Base-by-base conservation (phyloP, 2,888 invertebrate species). In the Troglohyphantes excavatus region DNA sequence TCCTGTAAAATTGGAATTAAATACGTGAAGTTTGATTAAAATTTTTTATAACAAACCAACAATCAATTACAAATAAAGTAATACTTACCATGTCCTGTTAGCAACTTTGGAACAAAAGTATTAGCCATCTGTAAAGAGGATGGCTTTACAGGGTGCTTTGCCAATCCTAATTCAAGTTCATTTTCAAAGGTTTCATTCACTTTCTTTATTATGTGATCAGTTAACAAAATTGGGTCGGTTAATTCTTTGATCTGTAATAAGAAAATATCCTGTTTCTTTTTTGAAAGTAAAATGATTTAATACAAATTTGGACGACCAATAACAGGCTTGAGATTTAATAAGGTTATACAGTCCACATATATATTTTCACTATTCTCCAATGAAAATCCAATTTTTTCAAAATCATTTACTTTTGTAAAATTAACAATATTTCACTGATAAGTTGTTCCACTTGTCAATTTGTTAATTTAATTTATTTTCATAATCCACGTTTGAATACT, bases 111-210 rank as follows among this genome's bases (percentile, higher is more conserved):
- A 72, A 96, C 95, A 92, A 96, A 96, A 0, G 96, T 96, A 93
- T 96, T 96, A 93, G 96, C 96, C 96, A 96, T 96, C 93, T 96
- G 96, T 91, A 96, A 93, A 33, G 95, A 96, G 76, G 96, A 96
- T 65, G 90, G 85, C 39, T 90, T 92, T 9, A 90, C 67, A 9
- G 95, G 94, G 92, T 94, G 93, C 92, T 95, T 94, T 39, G 94
- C 94, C 67, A 96, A 94, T 0, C 96, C 96, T 21, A 94, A 93
- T 92, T 95, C 94, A 94, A 96, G 94, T 94, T 96, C 96, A 3
- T 94, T 93, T 90, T 94, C 93, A 93, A 96, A 96, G 65, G 95
- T 95, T 19, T 94, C 94, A 67, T 94, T 94, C 82, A 96, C 95
- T 88, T 94, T 94, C 85, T 94, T 93, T 90, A 95, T 94, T 17